phyloP scores from a whole-genome alignment of 2,888 invertebrate species.

The Acleris sparsana region DNA sequence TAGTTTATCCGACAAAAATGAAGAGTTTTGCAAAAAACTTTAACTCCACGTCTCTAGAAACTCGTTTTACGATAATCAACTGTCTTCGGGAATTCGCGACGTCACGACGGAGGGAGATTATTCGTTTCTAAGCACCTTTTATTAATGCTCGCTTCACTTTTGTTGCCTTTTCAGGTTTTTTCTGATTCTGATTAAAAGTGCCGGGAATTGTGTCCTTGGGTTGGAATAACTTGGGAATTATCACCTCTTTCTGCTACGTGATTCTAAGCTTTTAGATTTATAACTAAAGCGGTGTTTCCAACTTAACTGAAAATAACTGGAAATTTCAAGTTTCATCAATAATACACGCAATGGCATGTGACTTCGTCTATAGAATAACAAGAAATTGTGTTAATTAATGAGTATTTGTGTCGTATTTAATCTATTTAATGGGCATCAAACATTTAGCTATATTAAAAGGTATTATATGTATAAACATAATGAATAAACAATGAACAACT shows the following conservation, averaged over 20 bases:
- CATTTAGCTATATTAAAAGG: no score
- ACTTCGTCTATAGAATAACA: no score
- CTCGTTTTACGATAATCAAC: slow-evolving; percentile 68
- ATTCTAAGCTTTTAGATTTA: slow-evolving; percentile 1
- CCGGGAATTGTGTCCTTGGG: slow-evolving; percentile 21
- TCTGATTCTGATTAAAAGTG: slow-evolving; percentile 34
- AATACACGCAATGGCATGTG: no score
- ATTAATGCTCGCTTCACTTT: slow-evolving; percentile 52
- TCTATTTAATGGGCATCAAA: no score
- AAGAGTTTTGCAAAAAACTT: slow-evolving; percentile 3
- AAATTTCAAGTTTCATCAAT: neutral
- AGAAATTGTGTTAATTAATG: no score
- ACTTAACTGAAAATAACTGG: no score
- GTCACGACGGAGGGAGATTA: slow-evolving; percentile 56
- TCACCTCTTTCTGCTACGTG: slow-evolving; percentile 9
- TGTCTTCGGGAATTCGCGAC: slow-evolving; percentile 61
- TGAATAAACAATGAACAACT: no score
- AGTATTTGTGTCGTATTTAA: no score
- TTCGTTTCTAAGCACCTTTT: slow-evolving; percentile 60
- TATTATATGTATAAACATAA: no score
- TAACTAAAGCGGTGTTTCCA: neutral
- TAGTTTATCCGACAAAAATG: no score
- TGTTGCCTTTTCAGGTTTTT: slow-evolving; percentile 40
- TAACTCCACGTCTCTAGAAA: slow-evolving; percentile 44
- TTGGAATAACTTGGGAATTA: slow-evolving; percentile 30